These are phyloP conservation scores for Scaptomyza pallida DNA, from an alignment of 1,140 invertebrate genomes.

Conservation along the genomic window DNA sequence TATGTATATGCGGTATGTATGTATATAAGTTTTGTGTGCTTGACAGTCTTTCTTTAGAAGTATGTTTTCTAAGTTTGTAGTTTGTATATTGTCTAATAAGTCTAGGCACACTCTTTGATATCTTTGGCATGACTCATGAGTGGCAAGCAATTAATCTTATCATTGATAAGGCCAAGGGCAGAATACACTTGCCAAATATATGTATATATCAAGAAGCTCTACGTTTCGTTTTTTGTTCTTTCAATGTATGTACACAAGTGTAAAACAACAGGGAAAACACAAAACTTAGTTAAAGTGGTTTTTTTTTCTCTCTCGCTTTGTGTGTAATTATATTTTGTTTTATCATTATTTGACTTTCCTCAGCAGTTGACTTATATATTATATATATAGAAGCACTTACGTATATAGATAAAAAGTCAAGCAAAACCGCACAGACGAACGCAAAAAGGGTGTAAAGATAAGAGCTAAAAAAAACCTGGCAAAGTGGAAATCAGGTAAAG, in stretches of 20 bases:
- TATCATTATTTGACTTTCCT: background rate
- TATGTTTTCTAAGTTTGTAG: too few species aligned
- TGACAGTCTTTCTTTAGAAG: constrained; percentile 17
- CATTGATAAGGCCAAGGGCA: constrained; percentile 81
- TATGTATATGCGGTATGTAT: constrained; percentile 17
- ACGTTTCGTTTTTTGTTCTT: constrained; percentile 19
- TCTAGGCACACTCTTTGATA: constrained; percentile 44
- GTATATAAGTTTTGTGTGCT: constrained; percentile 18
- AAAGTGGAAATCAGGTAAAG: background rate
- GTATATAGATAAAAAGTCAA: constrained; percentile 2
- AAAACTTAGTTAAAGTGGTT: background rate
- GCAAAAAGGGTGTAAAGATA: constrained; percentile 30
- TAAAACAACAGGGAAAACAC: constrained; percentile 5
- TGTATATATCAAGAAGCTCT: constrained; percentile 29
- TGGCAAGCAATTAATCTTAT: constrained; percentile 74
- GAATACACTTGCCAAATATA: constrained; percentile 31
- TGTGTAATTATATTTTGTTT: background rate
- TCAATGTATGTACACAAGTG: constrained; percentile 50
- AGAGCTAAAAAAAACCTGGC: constrained; percentile 1
- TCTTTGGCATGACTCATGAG: constrained; percentile 45
- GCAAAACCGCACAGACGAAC: constrained; percentile 11
- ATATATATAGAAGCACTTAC: background rate
- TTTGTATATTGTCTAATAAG: constrained; percentile 30
- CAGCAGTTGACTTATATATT: background rate
- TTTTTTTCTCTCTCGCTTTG: background rate